A percentile compares a stretch with the other conserved stretches of the same genome.
These are phyloP conservation scores for Papilio elwesi DNA, from an alignment of 2,888 invertebrate species.

Conservation along the genomic window DNA sequence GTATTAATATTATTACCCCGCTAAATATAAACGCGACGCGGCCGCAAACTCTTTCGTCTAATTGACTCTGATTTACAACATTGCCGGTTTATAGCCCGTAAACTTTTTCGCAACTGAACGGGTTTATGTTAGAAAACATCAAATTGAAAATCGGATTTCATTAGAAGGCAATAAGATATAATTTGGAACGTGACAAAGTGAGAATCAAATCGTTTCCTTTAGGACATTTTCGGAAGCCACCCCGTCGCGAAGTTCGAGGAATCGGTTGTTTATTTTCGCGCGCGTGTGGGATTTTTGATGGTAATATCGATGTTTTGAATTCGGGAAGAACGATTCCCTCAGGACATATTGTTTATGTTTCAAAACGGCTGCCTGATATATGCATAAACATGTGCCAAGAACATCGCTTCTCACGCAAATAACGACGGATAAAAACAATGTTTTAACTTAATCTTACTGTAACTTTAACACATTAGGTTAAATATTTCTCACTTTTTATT, in stretches of 20 bases:
- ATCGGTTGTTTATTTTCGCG: slow-evolving; percentile 54
- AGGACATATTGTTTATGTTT: slow-evolving; percentile 39
- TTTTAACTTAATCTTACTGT: neutral
- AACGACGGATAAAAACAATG: neutral
- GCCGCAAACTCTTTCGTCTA: slow-evolving; percentile 56
- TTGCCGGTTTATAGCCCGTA: slow-evolving; percentile 61
- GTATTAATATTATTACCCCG: slow-evolving; percentile 55
- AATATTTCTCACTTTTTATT: too few species aligned
- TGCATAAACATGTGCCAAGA: neutral
- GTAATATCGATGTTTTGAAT: slow-evolving; percentile 46
- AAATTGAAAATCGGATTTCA: slow-evolving; percentile 48
- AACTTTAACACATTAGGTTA: too few species aligned
- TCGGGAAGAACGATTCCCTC: slow-evolving; percentile 44
- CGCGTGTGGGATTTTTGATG: slow-evolving; percentile 55
- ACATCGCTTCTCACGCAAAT: neutral
- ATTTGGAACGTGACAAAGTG: slow-evolving; percentile 8
- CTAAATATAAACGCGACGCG: slow-evolving; percentile 56
- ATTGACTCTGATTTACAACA: slow-evolving; percentile 76
- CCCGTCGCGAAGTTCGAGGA: slow-evolving; percentile 52
- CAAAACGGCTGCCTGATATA: slow-evolving; percentile 18
- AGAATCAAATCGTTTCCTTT: slow-evolving; percentile 20
- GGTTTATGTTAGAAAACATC: slow-evolving; percentile 38
- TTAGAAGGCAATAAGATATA: slow-evolving; percentile 44
- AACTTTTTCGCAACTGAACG: slow-evolving; percentile 40
- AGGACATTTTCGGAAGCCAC: slow-evolving; percentile 42